A percentile compares a stretch with the other conserved stretches of the same genome.
These are phyloP conservation scores for Naso thynnoides DNA, from an alignment of 2,797 vertebrate species.

Conservation along the genomic window DNA sequence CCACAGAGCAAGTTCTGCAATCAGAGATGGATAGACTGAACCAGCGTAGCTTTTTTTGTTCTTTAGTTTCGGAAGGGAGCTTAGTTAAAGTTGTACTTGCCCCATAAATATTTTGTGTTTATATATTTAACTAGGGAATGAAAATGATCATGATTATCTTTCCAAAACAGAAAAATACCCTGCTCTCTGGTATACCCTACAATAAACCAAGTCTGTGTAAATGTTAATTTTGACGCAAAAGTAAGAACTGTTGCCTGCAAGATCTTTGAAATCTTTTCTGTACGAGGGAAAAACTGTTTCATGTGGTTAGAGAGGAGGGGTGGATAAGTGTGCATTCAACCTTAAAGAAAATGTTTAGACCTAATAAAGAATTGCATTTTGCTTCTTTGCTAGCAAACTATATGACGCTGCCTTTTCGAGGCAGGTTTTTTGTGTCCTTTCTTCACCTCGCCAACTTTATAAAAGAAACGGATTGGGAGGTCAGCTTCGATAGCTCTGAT, in stretches of 20 bases:
- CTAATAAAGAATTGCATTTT: slow-evolving; percentile 21
- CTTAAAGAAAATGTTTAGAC: slow-evolving; percentile 21
- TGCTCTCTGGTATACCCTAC: too few relatives aligned
- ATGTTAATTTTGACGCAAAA: background rate
- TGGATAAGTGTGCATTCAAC: background rate
- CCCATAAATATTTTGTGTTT: slow-evolving; percentile 18
- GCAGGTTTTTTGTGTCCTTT: too few relatives aligned
- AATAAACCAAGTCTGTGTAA: background rate
- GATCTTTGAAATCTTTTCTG: background rate
- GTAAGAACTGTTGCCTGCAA: background rate
- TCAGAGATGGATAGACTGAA: slow-evolving; percentile 37
- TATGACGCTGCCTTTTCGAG: too few relatives aligned
- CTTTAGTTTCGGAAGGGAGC: slow-evolving; percentile 2
- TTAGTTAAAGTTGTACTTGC: background rate
- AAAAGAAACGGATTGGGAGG: too few relatives aligned
- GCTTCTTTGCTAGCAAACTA: slow-evolving; percentile 11
- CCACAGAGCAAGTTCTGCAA: slow-evolving; percentile 47
- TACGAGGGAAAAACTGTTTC: background rate
- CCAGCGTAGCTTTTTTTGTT: slow-evolving; percentile 2
- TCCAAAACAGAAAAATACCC: background rate
- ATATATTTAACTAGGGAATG: background rate
- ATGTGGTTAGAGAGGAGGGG: background rate
- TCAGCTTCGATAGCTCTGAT: too few relatives aligned
- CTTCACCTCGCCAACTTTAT: too few relatives aligned
- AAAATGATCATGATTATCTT: background rate